Percentiles rank a stretch among this genome's conserved stretches.
phyloP scores from a whole-genome alignment of 1,140 invertebrate genomes.

The Halyomorpha halys region DNA sequence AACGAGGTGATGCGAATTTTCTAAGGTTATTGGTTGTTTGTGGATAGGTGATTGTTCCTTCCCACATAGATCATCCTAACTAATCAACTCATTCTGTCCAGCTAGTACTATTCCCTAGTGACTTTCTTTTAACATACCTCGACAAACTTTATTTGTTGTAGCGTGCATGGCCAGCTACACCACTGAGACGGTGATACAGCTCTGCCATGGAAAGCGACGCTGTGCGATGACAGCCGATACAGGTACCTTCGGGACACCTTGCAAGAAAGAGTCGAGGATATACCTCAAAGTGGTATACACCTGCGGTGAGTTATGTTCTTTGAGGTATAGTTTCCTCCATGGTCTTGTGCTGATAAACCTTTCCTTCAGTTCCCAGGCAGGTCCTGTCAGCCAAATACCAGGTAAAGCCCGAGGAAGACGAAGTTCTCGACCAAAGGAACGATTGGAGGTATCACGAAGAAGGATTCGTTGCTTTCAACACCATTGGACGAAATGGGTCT shows the following conservation, averaged over 20 bases:
- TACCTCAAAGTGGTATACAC: slow-evolving; percentile 88
- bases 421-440: slow-evolving; percentile 39
- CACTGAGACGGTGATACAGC: slow-evolving; percentile 76
- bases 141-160: slow-evolving; percentile 39
- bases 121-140: too few relatives aligned
- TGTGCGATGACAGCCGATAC: slow-evolving; percentile 73
- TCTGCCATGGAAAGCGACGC: slow-evolving; percentile 76
- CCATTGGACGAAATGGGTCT: too few relatives aligned
- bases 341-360: not conserved
- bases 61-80: too few relatives aligned
- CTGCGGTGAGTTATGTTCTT: slow-evolving; percentile 63
- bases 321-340: too few relatives aligned
- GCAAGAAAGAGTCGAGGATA: slow-evolving; percentile 66
- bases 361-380: slow-evolving; percentile 59
- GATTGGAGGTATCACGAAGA: too few relatives aligned
- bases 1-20: too few relatives aligned
- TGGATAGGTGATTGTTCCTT: too few relatives aligned
- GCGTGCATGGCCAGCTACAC: slow-evolving; percentile 78
- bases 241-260: slow-evolving; percentile 77
- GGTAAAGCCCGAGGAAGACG: slow-evolving; percentile 56
- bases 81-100: too few relatives aligned
- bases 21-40: too few relatives aligned
- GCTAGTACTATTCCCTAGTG: too few relatives aligned
- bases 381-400: slow-evolving; percentile 70
- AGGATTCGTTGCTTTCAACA: too few relatives aligned